Evolutionary conservation across 2,113 vertebrate genomes (phyloP), one percentile per base, ranked within the genome.

Genomic region (Lampris megalopsis): DNA sequence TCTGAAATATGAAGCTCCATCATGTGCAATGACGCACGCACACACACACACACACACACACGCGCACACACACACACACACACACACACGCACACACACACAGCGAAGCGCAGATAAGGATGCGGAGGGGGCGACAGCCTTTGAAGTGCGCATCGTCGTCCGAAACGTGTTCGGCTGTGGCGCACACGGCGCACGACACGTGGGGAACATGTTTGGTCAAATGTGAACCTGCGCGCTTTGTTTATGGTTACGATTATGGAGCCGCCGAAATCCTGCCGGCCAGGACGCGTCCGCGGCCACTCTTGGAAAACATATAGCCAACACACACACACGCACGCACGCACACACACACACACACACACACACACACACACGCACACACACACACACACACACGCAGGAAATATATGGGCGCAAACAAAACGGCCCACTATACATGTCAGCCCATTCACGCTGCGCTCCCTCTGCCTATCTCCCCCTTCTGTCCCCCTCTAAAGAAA

Each of bases 331-430:
- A 52, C 57, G 5, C 47, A 9, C 76, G 35, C 81, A 52, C 54
- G 64, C 10, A 62, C 48, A 43, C n/a, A 40, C 49, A 50, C 75
- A 62, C 48, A 63, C 54, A 48, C 53, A 50, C 36, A 43, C 37
- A 50, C 13, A 48, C 53, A 6, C 47, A 54, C 49, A 42, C 45
- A 61, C 37, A 38, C 43, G 4, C 62, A 64, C 62, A 64, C 45
- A 36, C 62, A 36, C 43, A 36, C 8, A 48, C 45, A 64, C 62
- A 37, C 45, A 9, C 24, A 48, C n/a, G 2, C 2, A 49, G 38
- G 66, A 76, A 68, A 85, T 75, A 82, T 88, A 87, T 82, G 77
- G 69, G 57, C 67, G 81, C 76, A 69, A 76, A 81, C 71, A 71
- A 80, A 87, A 80, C 69, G 66, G 81, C 71, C 63, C 84, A 66